Conservation (phyloP, 92 coral and sea anemone genomes). For the Blastomussa wellsi region DNA sequence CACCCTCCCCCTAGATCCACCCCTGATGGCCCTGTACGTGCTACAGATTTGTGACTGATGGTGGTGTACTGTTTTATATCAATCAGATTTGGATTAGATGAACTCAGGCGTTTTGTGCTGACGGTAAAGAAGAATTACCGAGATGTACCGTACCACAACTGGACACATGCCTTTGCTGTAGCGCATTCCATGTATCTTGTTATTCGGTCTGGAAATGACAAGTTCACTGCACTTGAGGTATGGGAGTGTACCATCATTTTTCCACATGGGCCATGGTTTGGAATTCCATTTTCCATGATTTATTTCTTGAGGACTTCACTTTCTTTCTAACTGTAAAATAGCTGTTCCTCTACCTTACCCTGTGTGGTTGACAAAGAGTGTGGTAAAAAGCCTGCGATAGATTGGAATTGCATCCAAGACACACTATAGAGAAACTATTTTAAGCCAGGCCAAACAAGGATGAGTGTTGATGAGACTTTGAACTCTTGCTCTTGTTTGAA, state of each 20-base stretch:
- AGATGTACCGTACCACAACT: conserved; percentile 95
- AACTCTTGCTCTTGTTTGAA: no score
- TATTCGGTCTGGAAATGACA: conserved; percentile 82
- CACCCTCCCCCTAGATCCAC: no score
- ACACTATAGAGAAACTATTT: no score
- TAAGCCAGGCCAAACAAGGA: no score
- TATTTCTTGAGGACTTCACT: no score
- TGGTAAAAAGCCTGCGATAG: no score
- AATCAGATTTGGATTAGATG: conserved; percentile 87
- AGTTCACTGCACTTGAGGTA: conserved; percentile 90
- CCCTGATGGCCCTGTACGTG: no score
- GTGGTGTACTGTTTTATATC: conserved; percentile 42
- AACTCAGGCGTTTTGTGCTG: conserved; percentile 85
- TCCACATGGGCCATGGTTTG: not conserved
- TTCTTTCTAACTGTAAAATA: no score
- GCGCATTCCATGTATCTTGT: conserved; percentile 99
- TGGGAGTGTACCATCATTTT: not conserved
- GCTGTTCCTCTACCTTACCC: no score
- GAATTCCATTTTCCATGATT: not conserved
- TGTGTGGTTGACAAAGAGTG: no score
- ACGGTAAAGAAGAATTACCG: conserved; percentile 97
- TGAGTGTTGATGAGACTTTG: no score
- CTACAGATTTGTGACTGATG: not conserved
- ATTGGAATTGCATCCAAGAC: no score
- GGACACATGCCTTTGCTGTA: conserved; percentile 99